These are phyloP conservation scores for Invenusta paracnida DNA, from an alignment of 2,888 invertebrate genomes.

Conservation along the genomic window DNA sequence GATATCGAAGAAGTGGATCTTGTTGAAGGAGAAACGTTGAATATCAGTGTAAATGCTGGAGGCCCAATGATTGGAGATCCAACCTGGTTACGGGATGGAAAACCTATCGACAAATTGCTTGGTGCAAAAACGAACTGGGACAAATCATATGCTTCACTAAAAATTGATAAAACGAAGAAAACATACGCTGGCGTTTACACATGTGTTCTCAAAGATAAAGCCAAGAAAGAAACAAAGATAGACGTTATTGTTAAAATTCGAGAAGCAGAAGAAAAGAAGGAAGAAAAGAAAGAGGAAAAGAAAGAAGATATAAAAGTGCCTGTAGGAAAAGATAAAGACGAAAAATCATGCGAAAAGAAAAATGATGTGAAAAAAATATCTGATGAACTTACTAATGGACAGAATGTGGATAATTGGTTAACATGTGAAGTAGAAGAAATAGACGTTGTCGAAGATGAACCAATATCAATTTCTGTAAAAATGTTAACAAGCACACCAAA, in stretches of 20 bases:
- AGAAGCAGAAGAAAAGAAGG: background rate
- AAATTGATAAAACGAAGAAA: background rate
- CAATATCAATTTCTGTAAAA: conserved; percentile 30
- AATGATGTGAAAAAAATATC: background rate
- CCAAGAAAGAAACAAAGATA: background rate
- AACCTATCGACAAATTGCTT: background rate
- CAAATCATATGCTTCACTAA: background rate
- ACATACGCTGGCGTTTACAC: background rate
- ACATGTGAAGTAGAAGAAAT: conserved; percentile 30
- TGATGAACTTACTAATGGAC: background rate
- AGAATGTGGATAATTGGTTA: background rate
- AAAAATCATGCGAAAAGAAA: too few relatives aligned
- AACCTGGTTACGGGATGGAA: background rate
- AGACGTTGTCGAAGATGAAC: conserved; percentile 7
- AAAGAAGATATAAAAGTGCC: background rate
- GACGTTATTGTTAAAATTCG: background rate
- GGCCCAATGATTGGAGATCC: conserved; percentile 16
- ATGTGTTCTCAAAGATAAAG: conserved; percentile 3
- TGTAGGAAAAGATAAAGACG: background rate
- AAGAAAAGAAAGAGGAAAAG: background rate
- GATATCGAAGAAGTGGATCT: conserved; percentile 39
- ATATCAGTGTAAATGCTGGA: conserved; percentile 11
- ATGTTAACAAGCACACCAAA: background rate
- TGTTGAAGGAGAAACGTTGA: conserved; percentile 36
- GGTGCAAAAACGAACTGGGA: background rate